These are phyloP conservation scores for Eurystomus glaucurus DNA, from an alignment of 2,797 vertebrate genomes.

Conservation along the genomic window DNA sequence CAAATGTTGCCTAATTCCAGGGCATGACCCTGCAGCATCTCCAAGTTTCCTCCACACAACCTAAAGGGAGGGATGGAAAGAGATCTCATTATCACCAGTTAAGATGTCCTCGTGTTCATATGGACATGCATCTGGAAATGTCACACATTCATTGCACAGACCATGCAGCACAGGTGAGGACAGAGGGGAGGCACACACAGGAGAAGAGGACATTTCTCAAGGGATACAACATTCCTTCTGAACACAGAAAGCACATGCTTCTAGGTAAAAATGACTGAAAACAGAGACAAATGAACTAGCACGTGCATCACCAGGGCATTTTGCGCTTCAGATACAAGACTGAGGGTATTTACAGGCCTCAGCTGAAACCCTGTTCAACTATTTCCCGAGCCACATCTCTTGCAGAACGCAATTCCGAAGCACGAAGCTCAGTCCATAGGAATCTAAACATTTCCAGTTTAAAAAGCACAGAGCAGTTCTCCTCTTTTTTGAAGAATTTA, in stretches of 20 bases:
- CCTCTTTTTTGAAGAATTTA: not conserved
- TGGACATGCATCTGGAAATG: not conserved
- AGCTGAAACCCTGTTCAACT: not conserved
- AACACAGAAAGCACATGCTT: conserved; percentile 68
- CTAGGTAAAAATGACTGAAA: not conserved
- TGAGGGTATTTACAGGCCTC: conserved; percentile 5
- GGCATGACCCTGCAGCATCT: conserved; percentile 90
- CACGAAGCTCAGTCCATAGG: not conserved
- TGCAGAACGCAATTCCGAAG: not conserved
- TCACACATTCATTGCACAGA: not conserved
- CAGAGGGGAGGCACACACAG: not conserved
- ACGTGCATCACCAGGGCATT: not conserved
- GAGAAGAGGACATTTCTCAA: not conserved
- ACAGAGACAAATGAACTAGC: conserved; percentile 24
- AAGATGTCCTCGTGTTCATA: accelerated
- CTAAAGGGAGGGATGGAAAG: conserved; percentile 75
- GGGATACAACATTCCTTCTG: conserved; percentile 4
- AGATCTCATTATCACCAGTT: not conserved
- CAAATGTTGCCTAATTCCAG: conserved; percentile 89
- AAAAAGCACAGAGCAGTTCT: not conserved
- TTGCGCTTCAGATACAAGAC: not conserved
- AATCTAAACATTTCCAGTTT: not conserved
- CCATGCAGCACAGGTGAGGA: conserved; percentile 51
- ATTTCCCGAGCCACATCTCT: not conserved
- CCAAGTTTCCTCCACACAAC: conserved; percentile 90